Evolutionary conservation across 2,797 vertebrate genomes (phyloP), one percentile per base, ranked within the genome.

Genomic region (Pseudocheirus occidentalis): DNA sequence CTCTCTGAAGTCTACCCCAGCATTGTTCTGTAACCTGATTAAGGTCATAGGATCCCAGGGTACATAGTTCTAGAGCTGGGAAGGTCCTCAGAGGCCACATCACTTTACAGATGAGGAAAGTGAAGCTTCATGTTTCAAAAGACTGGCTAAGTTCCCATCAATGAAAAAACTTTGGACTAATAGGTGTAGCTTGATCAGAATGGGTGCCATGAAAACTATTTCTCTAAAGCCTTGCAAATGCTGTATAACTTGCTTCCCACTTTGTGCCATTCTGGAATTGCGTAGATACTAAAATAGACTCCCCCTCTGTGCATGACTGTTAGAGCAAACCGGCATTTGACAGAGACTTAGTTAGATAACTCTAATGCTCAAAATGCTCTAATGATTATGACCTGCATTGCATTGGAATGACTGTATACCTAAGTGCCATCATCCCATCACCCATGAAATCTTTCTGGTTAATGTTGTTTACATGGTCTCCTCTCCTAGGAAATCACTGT

Each of bases 211-310:
- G 4, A 90, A 90, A 92, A n/a, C 3, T 34, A 91, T 93, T 95
- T 95, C 56, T 90, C n/a, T 34, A 95, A 90, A 94, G 31, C 57
- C 91, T 52, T 81, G 93, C 57, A 92, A 91, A 94, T 92, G 94
- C 55, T 55, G 21, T 31, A 13, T 40, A 91, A 92, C 28, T 92
- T 62, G 91, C 94, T 62, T 56, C 59, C 90, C 21, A 1, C 92
- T 95, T 55, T 81, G 53, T 87, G 52, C 90, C 93, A 90, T 92
- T 96, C 94, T 95, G 90, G 95, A 95, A 95, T 54, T 93, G n/a
- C 6, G 2, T 46, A 81, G 73, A 3, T 50, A 27, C 73, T 46
- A 87, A 46, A 87, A 87, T 28, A 87, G 73, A 87, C 73, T 50
- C 73, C 73, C 73, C 73, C 73, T 50, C 40, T 50, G 66, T 81